Evolutionary conservation across 35 echinoderm and acorn worm genomes (phyloP).

Genomic region (Stichopus chloronotus): DNA sequence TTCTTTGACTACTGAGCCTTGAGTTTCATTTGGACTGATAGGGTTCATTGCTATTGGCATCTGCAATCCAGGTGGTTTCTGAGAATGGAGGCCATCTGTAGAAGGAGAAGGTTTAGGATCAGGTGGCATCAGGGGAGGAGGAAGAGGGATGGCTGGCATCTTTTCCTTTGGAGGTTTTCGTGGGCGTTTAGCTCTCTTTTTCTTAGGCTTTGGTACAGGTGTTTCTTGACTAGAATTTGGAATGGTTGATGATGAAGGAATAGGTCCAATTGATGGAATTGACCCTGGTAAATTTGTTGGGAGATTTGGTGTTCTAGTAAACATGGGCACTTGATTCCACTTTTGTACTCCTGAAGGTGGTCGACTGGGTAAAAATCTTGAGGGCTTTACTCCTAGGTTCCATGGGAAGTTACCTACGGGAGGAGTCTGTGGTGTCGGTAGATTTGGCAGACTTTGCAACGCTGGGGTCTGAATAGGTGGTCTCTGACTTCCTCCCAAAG

Average conservation of each 20-base stretch:
- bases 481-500: slow-evolving; percentile 21
- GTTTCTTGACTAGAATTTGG: slow-evolving; percentile 19
- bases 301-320: slow-evolving; percentile 1
- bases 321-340: slow-evolving; percentile 37
- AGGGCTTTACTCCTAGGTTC: slow-evolving; percentile 39
- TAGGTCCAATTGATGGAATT: slow-evolving; percentile 63
- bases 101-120: slow-evolving; percentile 52
- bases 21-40: slow-evolving; percentile 77
- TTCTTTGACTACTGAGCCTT: background rate
- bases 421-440: slow-evolving; percentile 26
- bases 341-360: background rate
- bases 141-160: slow-evolving; percentile 50
- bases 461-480: slow-evolving; percentile 21
- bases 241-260: slow-evolving; percentile 40
- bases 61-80: slow-evolving; percentile 40
- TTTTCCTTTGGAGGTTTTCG: slow-evolving; percentile 51
- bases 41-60: slow-evolving; percentile 67
- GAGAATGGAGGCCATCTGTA: slow-evolving; percentile 42
- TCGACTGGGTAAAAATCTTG: background rate
- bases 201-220: slow-evolving; percentile 59
- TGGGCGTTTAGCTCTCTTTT: slow-evolving; percentile 56
- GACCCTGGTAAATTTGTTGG: slow-evolving; percentile 59
- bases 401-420: slow-evolving; percentile 38
- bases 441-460: slow-evolving; percentile 42
- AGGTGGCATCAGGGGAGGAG: slow-evolving; percentile 55